Conservation (phyloP, 2,888 invertebrate genomes). For the Mythimna pallens region DNA sequence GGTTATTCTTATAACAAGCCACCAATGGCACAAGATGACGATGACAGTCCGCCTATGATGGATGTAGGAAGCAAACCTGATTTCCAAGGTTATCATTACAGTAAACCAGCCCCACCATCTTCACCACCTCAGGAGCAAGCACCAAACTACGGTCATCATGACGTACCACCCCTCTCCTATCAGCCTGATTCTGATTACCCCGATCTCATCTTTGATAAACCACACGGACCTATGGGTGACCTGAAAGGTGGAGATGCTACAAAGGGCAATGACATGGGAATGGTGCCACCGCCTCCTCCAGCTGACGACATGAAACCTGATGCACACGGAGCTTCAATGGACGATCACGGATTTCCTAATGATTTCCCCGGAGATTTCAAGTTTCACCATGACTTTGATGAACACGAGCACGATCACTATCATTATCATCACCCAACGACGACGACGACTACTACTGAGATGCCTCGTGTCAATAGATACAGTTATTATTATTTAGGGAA, state of each 20-base stretch:
- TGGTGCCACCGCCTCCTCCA: constrained; percentile 83
- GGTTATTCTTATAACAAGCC: constrained; percentile 85
- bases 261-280: constrained; percentile 76
- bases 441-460: constrained; percentile 81
- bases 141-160: constrained; percentile 75
- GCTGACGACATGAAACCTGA: constrained; percentile 75
- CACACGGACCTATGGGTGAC: constrained; percentile 68
- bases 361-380: constrained; percentile 87
- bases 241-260: constrained; percentile 70
- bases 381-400: constrained; percentile 84
- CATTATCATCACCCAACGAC: constrained; percentile 74
- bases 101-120: constrained; percentile 76
- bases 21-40: constrained; percentile 68
- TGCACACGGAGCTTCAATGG: constrained; percentile 69
- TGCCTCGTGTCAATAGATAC: constrained; percentile 91
- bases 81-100: constrained; percentile 79
- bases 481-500: constrained; percentile 94
- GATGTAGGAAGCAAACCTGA: constrained; percentile 74
- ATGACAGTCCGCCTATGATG: constrained; percentile 64
- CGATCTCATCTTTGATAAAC: constrained; percentile 80
- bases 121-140: constrained; percentile 64
- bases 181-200: constrained; percentile 79
- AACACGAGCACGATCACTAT: constrained; percentile 73
- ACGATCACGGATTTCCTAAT: constrained; percentile 85
- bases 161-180: constrained; percentile 61